Percentiles rank a stretch among this genome's conserved stretches.
Evolutionary conservation across 2,113 vertebrate genomes (phyloP).

Genomic region (Elachura formosa): DNA sequence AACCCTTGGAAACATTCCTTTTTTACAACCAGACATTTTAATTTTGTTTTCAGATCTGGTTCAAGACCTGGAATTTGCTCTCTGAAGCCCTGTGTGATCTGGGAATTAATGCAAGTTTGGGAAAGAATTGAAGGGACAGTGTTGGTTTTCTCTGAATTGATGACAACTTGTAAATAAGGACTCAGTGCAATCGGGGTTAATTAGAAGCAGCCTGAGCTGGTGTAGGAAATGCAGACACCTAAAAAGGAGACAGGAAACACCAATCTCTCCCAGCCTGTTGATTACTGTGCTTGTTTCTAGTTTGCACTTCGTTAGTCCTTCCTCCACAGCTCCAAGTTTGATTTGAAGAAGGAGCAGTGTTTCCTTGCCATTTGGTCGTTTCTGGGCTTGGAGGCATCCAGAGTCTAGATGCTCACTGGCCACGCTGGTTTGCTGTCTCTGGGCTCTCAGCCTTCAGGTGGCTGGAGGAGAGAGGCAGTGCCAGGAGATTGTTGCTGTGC

Average conservation of each 20-base stretch:
- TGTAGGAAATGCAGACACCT: not conserved
- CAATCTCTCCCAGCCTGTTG: not conserved
- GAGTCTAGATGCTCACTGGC: accelerated
- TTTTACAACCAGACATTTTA: not conserved
- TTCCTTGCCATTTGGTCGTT: not conserved
- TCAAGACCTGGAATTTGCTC: not conserved
- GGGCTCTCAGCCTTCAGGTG: not conserved
- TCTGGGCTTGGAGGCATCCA: not conserved
- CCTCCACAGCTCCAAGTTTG: not conserved
- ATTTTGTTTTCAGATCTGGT: not conserved
- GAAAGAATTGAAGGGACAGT: not conserved
- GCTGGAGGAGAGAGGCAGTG: not conserved
- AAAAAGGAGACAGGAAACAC: not conserved
- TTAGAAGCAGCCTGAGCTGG: not conserved
- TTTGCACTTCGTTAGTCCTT: not conserved
- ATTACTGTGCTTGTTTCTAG: not conserved
- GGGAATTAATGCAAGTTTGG: not conserved
- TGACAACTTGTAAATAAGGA: not conserved
- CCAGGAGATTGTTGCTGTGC: not conserved
- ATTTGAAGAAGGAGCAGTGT: not conserved
- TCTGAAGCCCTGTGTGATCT: not conserved
- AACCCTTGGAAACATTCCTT: not conserved
- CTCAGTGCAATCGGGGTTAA: not conserved
- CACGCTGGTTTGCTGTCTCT: not conserved
- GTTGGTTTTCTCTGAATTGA: not conserved